Evolutionary conservation across 2,797 vertebrate genomes (phyloP).

Genomic region (Emys orbicularis): DNA sequence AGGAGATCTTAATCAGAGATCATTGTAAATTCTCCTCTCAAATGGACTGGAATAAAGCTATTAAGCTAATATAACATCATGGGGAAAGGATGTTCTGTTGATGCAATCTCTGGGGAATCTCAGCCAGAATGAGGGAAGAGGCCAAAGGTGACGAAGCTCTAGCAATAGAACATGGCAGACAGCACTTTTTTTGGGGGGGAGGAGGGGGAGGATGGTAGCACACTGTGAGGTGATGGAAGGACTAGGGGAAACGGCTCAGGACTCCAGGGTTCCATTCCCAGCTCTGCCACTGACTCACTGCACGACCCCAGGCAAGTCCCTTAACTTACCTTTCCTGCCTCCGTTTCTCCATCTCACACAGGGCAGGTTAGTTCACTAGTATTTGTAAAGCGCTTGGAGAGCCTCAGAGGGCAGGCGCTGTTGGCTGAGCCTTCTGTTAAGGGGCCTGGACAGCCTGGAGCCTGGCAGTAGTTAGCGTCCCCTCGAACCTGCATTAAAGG

Average conservation of each 20-base stretch:
- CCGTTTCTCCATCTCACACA: not conserved
- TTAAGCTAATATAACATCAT: constrained; percentile 67
- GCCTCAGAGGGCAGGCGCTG: not conserved
- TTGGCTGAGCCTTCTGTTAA: not conserved
- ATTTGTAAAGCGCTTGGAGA: not conserved
- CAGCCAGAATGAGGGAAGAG: constrained; percentile 20
- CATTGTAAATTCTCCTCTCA: constrained; percentile 66
- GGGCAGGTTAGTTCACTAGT: not conserved
- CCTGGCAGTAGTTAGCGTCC: not conserved
- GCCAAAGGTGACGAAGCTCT: not conserved
- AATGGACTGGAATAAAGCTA: constrained; percentile 73
- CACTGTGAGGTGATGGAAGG: not conserved
- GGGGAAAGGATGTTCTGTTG: not conserved
- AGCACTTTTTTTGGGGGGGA: accelerated
- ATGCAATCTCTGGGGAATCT: not conserved
- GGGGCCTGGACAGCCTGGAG: not conserved
- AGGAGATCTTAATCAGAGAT: constrained; percentile 57
- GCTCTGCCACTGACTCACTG: not conserved
- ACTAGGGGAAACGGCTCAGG: not conserved
- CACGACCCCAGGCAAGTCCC: not conserved
- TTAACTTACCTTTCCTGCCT: not conserved
- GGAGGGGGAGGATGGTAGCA: not conserved
- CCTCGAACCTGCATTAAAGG: not conserved
- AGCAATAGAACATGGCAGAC: not conserved
- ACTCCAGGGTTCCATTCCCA: not conserved